These are phyloP conservation scores for Yoshiicerus persimilis DNA, from an alignment of 1,140 invertebrate species.

Conservation along the genomic window DNA sequence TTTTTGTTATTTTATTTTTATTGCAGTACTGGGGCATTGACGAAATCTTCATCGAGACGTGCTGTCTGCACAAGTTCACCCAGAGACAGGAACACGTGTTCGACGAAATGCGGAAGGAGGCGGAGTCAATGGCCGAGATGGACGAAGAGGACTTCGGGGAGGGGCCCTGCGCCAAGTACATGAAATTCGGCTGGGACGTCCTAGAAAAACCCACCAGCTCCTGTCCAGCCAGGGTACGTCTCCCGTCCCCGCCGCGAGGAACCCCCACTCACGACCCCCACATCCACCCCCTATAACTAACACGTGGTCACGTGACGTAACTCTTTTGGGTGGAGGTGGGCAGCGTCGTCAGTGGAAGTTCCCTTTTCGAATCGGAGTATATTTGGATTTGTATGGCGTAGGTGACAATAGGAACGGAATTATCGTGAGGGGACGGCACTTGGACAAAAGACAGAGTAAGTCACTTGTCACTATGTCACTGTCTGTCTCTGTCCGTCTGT, in stretches of 20 bases:
- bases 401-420: neutral
- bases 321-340: too few relatives aligned
- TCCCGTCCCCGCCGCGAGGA: neutral
- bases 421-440: neutral
- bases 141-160: conserved; percentile 96
- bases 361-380: neutral
- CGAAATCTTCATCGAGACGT: conserved; percentile 94
- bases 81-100: conserved; percentile 96
- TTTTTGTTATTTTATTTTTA: too few relatives aligned
- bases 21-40: conserved; percentile 77
- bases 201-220: conserved; percentile 96
- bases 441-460: conserved; percentile 86
- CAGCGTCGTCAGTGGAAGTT: neutral
- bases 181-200: conserved; percentile 96
- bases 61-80: conserved; percentile 97
- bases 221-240: conserved; percentile 91
- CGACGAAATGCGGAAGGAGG: conserved; percentile 97
- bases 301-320: neutral
- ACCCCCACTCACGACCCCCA: neutral
- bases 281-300: neutral
- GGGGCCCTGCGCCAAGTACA: conserved; percentile 87
- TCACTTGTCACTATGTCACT: conserved; percentile 91
- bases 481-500: conserved; percentile 17
- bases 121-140: conserved; percentile 85
- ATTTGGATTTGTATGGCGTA: neutral